Evolutionary conservation across 2,113 vertebrate genomes (phyloP).

Genomic region (Atherinomorus stipes): DNA sequence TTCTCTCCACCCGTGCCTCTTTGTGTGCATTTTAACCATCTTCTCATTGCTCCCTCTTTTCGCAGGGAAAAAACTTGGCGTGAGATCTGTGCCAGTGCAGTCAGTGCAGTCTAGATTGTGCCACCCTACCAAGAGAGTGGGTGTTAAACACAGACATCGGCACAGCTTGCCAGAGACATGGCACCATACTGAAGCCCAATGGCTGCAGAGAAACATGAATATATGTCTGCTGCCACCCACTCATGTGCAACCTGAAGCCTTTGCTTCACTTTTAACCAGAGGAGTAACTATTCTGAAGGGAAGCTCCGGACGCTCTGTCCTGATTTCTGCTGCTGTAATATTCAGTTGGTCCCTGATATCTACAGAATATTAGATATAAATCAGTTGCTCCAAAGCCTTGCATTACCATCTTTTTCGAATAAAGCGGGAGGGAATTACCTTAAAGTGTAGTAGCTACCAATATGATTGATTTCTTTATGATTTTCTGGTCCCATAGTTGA

Average conservation of each 20-base stretch:
- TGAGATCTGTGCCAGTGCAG: conserved; percentile 60
- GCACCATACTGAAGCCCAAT: conserved; percentile 58
- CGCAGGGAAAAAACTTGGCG: conserved; percentile 58
- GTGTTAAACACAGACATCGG: conserved; percentile 73
- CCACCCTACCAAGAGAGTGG: conserved; percentile 73
- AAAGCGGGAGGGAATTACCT: too few relatives aligned
- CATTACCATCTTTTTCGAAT: too few relatives aligned
- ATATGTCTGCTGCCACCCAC: conserved; percentile 67
- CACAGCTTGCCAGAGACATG: conserved; percentile 69
- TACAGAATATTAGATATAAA: not conserved
- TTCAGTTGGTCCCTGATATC: not conserved
- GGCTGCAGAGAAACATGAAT: conserved; percentile 70
- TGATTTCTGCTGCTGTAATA: conserved; percentile 10
- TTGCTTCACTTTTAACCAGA: conserved; percentile 46
- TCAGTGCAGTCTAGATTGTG: conserved; percentile 59
- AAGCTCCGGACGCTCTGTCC: not conserved
- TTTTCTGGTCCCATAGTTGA: too few relatives aligned
- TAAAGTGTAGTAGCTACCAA: too few relatives aligned
- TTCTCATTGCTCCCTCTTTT: conserved; percentile 53
- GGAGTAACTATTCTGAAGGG: conserved; percentile 26
- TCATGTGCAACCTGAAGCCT: conserved; percentile 36
- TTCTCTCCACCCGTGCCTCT: conserved; percentile 54
- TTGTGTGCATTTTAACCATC: conserved; percentile 61
- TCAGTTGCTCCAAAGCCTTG: not conserved
- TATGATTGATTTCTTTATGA: too few relatives aligned